Base-by-base conservation (phyloP, 2,888 invertebrate genomes). In the Caenorhabditis sulstoni region DNA sequence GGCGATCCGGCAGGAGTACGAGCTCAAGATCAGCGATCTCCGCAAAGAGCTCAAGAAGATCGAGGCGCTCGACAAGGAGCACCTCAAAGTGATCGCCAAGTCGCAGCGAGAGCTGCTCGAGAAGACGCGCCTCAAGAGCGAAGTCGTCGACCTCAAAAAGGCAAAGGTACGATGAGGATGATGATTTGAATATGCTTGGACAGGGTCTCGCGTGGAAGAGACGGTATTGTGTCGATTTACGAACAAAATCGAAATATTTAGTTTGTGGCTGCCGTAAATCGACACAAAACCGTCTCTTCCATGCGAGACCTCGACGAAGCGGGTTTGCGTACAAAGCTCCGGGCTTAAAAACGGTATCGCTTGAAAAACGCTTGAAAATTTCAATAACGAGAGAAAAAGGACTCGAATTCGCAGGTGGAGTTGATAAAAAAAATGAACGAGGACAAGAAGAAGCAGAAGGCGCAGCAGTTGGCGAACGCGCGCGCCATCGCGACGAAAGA, bases 391-490 rank as follows among this genome's bases (percentile, higher is more conserved):
- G 7, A 29, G 29, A 29, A 29, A 29, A 29, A 5, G 29, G 29
- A 29, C 29, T 3, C 7, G 3, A 7, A 29, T 66, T 64, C 82
- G 62, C 82, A 91, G 91, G 91, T 92, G n/a, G 90, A 90, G 90
- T 92, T 98, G 67, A 94, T 97, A 89, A 95, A 95, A 90, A 95
- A 95, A 91, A 96, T 97, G 94, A 94, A 95, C 71, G 95, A 95
- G 75, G 97, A 98, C 90, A 93, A 94, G 5, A 94, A 94, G 87
- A 93, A 94, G 67, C 95, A 95, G 89, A 94, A 95, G 84, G 94
- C 95, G 90, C 93, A 94, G 8, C 96, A 96, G 49, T 49, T 71
- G 35, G 67, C 67, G 9, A 86, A 81, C 47, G 80, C 81, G 9
- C 82, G 85, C 62, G 96, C 97, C 92, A 95, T 97, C 67, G 95